Percentiles rank a stretch among this genome's conserved stretches.
phyloP scores from a whole-genome alignment of 1,140 invertebrate species.

The Cotesia typhae region DNA sequence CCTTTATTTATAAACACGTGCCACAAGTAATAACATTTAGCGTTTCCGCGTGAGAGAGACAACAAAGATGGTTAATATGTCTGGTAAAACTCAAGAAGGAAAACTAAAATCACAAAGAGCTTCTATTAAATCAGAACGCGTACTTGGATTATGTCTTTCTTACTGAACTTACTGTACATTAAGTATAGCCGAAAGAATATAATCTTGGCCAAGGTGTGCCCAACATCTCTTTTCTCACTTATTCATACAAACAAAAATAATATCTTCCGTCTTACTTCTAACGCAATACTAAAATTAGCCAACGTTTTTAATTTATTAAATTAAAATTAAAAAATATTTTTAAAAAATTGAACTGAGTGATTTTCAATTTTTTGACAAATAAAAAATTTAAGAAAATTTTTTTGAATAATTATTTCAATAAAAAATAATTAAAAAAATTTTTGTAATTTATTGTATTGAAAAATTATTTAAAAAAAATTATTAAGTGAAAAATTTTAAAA shows the following conservation, averaged over 20 bases:
- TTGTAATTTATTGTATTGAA: no score
- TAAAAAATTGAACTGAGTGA: neutral
- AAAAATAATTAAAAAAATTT: no score
- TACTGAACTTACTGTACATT: constrained; percentile 1
- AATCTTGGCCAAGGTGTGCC: constrained; percentile 3
- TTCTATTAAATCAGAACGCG: constrained; percentile 22
- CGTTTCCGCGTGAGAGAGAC: constrained; percentile 24
- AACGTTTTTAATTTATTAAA: neutral
- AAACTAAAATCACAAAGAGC: neutral
- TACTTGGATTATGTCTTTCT: constrained; percentile 1
- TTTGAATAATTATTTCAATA: no score
- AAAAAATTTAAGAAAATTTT: neutral
- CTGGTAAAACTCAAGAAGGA: constrained; percentile 36
- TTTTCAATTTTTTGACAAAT: neutral
- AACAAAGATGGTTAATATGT: constrained; percentile 34
- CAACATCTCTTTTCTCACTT: neutral
- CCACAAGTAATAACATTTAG: constrained; percentile 6
- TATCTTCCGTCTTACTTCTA: constrained; percentile 40
- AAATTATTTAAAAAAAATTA: no score
- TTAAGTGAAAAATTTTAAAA: no score
- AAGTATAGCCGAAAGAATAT: neutral
- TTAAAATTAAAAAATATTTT: constrained; percentile 32
- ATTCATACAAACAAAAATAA: neutral
- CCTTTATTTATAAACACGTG: constrained; percentile 9
- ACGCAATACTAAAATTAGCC: neutral